phyloP scores from a whole-genome alignment of 2,797 vertebrate genomes.

The Dendrocincla fuliginosa region DNA sequence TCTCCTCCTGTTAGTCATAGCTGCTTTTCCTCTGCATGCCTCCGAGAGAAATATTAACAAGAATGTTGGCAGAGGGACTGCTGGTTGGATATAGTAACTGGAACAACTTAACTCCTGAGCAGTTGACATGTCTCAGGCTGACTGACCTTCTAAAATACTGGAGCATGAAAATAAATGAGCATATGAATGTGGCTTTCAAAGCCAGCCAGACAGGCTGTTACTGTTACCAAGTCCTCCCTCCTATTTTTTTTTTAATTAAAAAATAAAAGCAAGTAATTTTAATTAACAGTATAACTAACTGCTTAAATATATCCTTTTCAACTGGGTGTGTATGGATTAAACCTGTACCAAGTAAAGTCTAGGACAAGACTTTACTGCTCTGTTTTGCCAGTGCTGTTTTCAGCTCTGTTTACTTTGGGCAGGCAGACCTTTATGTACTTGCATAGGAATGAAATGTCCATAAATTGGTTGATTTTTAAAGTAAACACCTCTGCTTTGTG shows the following conservation, averaged over 20 bases:
- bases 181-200: constrained; percentile 27
- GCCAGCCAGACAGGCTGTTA: neutral
- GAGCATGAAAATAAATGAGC: constrained; percentile 47
- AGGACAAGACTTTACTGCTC: neutral
- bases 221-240: neutral
- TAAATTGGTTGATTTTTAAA: neutral
- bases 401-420: neutral
- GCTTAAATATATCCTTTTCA: neutral
- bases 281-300: neutral
- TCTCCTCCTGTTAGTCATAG: neutral
- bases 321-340: neutral
- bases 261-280: constrained; percentile 14
- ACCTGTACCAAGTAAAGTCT: neutral
- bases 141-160: constrained; percentile 37
- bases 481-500: neutral
- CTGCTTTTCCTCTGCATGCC: neutral
- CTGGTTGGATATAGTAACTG: constrained; percentile 29
- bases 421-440: neutral
- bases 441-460: neutral
- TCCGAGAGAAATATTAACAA: constrained; percentile 44
- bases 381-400: neutral
- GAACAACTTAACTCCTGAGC: constrained; percentile 13
- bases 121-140: constrained; percentile 19
- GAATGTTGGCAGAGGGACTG: neutral
- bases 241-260: neutral